Evolutionary conservation across 2,113 vertebrate species (phyloP), one percentile per base, ranked within the genome.

Genomic region (Odontesthes bonariensis): DNA sequence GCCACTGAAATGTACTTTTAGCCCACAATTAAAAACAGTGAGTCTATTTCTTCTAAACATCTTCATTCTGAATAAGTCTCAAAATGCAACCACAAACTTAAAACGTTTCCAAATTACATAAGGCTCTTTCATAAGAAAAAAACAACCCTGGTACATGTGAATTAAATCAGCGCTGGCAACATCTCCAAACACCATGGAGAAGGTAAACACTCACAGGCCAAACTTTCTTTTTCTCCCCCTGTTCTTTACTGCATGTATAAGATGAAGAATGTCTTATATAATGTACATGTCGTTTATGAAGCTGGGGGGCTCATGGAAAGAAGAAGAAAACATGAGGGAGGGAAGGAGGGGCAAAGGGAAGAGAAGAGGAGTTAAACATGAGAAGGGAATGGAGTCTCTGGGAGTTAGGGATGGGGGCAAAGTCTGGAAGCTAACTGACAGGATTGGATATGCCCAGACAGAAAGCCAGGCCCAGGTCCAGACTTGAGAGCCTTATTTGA

Each of bases 371-470:
- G 70, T 76, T 64, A 54, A 56, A 75, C 65, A 55, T 13, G 3
- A 81, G 60, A 38, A 77, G 58, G 71, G 65, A 73, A 86, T 85
- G 84, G 72, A 73, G 83, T 84, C 81, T 62, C 60, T 56, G 83
- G 66, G 73, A 86, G 74, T 68, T 44, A 11, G 57, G 66, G 83
- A 80, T 78, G 73, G 67, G 72, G 83, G 85, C 68, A 77, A 86
- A 83, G 83, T 89, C 84, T 88, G 76, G 81, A 84, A 87, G 87
- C 73, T 46, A 46, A 72, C 86, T 91, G 86, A 90, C 85, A 84
- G 88, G 91, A 92, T 86, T 91, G 85, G 89, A 92, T 93, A 68
- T 93, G 92, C 89, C 92, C 87, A 90, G 93, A 93, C 90, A 91
- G 56, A 82, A 82, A 86, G 68, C 81, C 84, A 73, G 83, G 87